Base-by-base conservation (phyloP, 2,888 invertebrate genomes). In the Mythimna ferrago region DNA sequence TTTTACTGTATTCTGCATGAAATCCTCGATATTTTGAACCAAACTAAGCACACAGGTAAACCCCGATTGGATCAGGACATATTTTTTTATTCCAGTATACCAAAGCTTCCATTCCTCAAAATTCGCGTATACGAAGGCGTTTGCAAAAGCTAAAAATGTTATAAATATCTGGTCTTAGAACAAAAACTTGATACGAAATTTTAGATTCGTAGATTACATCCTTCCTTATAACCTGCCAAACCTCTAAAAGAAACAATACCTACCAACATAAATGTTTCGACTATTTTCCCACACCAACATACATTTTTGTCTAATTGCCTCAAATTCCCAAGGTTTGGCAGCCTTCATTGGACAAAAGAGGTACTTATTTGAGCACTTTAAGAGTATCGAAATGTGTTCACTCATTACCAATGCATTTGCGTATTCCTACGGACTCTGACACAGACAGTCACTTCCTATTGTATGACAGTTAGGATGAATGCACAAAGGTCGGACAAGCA, bases 291-390 rank as follows among this genome's bases (percentile, higher is more conserved):
- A 73, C 79, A 69, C 9, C 5, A 53, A 16, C 41, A 41, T 56
- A 60, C 1, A 64, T 76, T 65, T 80, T 64, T 73, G 63, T 61
- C 63, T 74, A 81, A 87, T 77, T 78, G 56, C 61, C 58, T 67
- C 26, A 26, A 73, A 66, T 44, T 35, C 56, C 68, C 84, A 86
- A 85, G 81, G 84, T 69, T 70, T 64, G 38, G 26, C 51, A 61
- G 51, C 75, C 75, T 85, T 77, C 48, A 64, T 54, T 44, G 19
- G 54, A 83, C 79, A 83, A 84, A 81, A 76, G 71, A 69, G 48
- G 48, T 48, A 48, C 61, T 68, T 64, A 73, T 73, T 71, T 60
- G 73, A 70, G 64, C 35, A 58, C 38, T 65, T 44, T 14, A 61
- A 26, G 51, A 73, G 26, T 72, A 74, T 80, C 72, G 48, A 77